phyloP scores from a whole-genome alignment of 2,888 invertebrate species.

The Nycteola revayana region DNA sequence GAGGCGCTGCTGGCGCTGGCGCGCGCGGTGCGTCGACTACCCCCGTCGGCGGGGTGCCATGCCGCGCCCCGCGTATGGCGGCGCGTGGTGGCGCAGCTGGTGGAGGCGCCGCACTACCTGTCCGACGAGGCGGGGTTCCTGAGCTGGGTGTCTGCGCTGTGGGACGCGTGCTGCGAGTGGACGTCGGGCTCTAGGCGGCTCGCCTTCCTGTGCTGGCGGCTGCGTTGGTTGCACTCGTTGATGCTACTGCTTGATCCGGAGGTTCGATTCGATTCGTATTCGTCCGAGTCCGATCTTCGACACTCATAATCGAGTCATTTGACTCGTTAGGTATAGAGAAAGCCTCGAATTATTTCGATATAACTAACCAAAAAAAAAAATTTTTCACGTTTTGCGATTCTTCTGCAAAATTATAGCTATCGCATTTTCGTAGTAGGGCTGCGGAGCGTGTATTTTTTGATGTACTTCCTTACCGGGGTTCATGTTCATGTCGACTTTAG shows the following conservation, averaged over 20 bases:
- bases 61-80: conserved; percentile 24
- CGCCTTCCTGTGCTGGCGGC: conserved; percentile 60
- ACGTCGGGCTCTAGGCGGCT: conserved; percentile 32
- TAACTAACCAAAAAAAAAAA: too few species aligned
- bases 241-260: conserved; percentile 32
- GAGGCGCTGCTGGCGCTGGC: conserved; percentile 35
- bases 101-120: conserved; percentile 63
- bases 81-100: conserved; percentile 35
- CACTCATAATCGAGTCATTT: too few species aligned
- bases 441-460: too few species aligned
- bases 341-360: too few species aligned
- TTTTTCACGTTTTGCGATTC: too few species aligned
- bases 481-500: too few species aligned
- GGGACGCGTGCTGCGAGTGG: conserved; percentile 50
- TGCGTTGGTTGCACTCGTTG: conserved; percentile 61
- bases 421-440: too few species aligned
- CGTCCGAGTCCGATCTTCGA: too few species aligned
- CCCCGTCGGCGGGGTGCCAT: conserved; percentile 32
- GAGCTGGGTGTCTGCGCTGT: conserved; percentile 46
- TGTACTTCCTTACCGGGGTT: too few species aligned
- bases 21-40: conserved; percentile 39
- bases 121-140: conserved; percentile 45
- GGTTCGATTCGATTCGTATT: too few species aligned
- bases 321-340: too few species aligned
- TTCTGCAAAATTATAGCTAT: too few species aligned